Evolutionary conservation across 1,140 invertebrate genomes (phyloP), one percentile per base, ranked within the genome.

Genomic region (Aphelinus atriplicis): DNA sequence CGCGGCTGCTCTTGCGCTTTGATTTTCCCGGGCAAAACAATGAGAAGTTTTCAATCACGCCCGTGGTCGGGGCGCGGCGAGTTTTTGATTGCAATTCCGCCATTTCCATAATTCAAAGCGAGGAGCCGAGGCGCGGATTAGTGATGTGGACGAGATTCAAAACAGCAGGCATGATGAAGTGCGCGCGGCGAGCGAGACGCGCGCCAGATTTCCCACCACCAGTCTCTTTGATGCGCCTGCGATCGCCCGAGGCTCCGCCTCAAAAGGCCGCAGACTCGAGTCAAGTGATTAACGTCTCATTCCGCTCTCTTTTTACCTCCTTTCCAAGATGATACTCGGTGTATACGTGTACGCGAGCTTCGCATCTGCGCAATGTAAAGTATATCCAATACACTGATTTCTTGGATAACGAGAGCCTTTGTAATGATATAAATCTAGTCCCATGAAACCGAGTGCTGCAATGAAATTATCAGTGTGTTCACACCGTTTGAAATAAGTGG

Each of bases 81-180:
- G 70, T 67, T 75, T 75, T 75, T 75, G 73, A 75, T 75, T 75
- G 67, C 66, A 26, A 51, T 67, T 67, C 61, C 10, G 45, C 46
- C 53, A 75, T 75, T 75, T 75, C 73, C 73, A 75, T 75, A 75
- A 75, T 75, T 53, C 72, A 74, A 69, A 64, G 70, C 61, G 73
- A 26, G 26, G 26, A 69, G 50, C 72, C 53, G 55, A 58, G 51
- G 51, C 66, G 53, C 72, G 64, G 70, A 75, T 75, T 61, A 69
- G 67, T 53, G 46, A 60, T 10, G 65, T 51, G 65, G 62, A 74
- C 65, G 58, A 74, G 58, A 74, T 74, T 62, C 51, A 60, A 57
- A 67, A 73, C 42, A 46, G 42, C 57, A n/a, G 42, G 45, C 53
- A 64, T 75, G 70, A 75, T 75, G 73, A 75, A 67, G 66, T 42